Base-by-base conservation (phyloP, 2,113 vertebrate genomes). In the Dunckerocampus dactyliophorus region DNA sequence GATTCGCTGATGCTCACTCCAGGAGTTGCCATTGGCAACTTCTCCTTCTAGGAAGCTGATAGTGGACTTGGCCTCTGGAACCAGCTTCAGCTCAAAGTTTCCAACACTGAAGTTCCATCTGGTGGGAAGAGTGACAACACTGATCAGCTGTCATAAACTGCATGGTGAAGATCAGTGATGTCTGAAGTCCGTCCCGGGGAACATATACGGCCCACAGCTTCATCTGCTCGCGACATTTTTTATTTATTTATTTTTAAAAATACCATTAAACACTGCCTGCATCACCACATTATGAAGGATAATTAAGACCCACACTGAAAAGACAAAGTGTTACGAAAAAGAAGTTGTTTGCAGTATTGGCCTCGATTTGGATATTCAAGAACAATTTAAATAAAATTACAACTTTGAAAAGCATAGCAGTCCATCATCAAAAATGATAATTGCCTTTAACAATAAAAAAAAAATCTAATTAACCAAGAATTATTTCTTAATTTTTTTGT, bases 41-140 rank as follows among this genome's bases (percentile, higher is more conserved):
- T 93, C 90, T 47, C 93, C 92, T 80, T 97, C 96, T 71, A 98
- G 89, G 82, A 94, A 95, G 80, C 93, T 92, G 0, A 92, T 85
- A 59, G 89, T 89, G 2, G 90, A 88, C 82, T 93, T 92, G 47
- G 90, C 72, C 75, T 97, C 93, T 22, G 93, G 91, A 72, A 94
- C 67, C 10, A 95, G 93, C 74, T 93, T 95, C 76, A 99, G 90
- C 87, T 99, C 94, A 63, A 95, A 99, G 90, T 94, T 96, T 54
- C 96, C 97, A 49, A 99, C 96, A 3, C 97, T 99, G 90, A 99
- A 99, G 92, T 99, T 99, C 97, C 97, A 99, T 91, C 96, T 98
- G 16, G 28, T 24, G 42, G 13, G 11, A 8, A 34, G 31, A 34
- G 31, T 5, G 7, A 19, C 24, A 24, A 3, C 17, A 60, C 39